Conservation (phyloP, 2,113 vertebrate genomes). For the Onychostruthus taczanowskii region DNA sequence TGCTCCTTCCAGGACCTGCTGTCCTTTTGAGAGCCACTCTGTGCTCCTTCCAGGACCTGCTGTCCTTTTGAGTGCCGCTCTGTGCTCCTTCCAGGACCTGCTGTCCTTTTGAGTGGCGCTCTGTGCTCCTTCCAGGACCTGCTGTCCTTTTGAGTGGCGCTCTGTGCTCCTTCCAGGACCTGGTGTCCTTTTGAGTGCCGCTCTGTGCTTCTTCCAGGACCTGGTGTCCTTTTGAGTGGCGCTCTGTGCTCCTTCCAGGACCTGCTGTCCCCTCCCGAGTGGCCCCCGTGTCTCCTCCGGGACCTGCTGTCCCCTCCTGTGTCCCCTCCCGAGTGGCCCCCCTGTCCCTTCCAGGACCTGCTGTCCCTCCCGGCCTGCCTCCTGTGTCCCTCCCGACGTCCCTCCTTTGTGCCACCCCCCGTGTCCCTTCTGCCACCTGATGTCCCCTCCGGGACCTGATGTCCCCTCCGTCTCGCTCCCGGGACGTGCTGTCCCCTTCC, state of each 20-base stretch:
- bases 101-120: accelerated
- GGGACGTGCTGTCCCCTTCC: no score
- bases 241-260: no score
- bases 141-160: neutral
- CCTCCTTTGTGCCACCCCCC: no score
- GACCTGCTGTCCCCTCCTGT: no score
- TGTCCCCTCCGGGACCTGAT: neutral
- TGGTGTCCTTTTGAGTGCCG: accelerated
- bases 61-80: accelerated
- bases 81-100: neutral
- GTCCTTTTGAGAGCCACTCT: accelerated
- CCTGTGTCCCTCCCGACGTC: no score
- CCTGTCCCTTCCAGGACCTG: no score
- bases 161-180: neutral
- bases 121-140: neutral
- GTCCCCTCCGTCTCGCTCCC: neutral
- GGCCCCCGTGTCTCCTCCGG: no score
- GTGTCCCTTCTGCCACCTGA: no score
- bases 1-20: accelerated
- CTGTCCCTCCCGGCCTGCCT: no score
- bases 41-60: neutral
- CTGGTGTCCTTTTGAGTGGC: neutral
- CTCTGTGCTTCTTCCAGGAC: neutral
- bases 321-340: no score
- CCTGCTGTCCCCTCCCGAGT: no score